Percentiles rank a stretch among this genome's conserved stretches.
Conservation (phyloP, 2,888 invertebrate species). For the Chrysomela aeneicollis region DNA sequence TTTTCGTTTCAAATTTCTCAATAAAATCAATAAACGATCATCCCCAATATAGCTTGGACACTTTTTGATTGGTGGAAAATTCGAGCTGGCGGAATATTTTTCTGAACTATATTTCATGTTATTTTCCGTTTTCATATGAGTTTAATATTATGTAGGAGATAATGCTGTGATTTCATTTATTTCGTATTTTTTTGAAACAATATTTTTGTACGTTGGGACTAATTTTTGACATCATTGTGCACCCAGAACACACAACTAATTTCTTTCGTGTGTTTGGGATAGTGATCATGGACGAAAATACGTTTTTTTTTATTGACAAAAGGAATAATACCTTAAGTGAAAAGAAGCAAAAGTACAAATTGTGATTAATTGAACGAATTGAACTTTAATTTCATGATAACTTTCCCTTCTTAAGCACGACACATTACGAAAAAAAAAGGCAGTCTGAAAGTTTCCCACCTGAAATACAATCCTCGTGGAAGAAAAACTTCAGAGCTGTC, state of each 20-base stretch:
- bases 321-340: slow-evolving; percentile 29
- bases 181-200: slow-evolving; percentile 57
- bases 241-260: slow-evolving; percentile 1
- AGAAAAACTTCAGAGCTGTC: too few species aligned
- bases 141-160: slow-evolving; percentile 41
- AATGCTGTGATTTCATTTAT: slow-evolving; percentile 58
- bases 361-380: slow-evolving; percentile 44
- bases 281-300: background rate
- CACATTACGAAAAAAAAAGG: too few species aligned
- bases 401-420: background rate
- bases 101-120: background rate
- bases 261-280: background rate
- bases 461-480: too few species aligned
- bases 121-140: background rate
- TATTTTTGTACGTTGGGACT: slow-evolving; percentile 43
- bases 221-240: slow-evolving; percentile 30
- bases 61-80: background rate
- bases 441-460: too few species aligned
- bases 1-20: too few species aligned
- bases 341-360: slow-evolving; percentile 38
- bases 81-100: background rate
- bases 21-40: too few species aligned
- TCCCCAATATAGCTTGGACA: too few species aligned
- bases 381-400: slow-evolving; percentile 46
- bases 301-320: slow-evolving; percentile 27